These are phyloP conservation scores for Australoheros scitulus DNA, from an alignment of 2,113 vertebrate species.

Conservation along the genomic window DNA sequence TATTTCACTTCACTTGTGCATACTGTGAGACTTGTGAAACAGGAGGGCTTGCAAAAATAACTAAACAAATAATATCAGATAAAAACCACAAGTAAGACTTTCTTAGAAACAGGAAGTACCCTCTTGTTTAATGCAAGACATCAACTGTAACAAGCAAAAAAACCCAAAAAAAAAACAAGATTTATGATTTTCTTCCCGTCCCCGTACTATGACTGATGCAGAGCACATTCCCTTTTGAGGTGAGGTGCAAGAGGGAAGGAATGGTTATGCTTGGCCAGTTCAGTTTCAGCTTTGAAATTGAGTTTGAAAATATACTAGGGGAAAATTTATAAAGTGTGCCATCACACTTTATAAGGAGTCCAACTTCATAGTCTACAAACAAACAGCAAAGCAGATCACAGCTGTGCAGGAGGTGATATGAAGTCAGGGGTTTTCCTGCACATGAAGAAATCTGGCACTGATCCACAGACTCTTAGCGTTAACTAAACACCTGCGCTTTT, in stretches of 20 bases:
- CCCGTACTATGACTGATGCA: not conserved
- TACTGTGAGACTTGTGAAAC: not conserved
- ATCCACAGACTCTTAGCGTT: no score
- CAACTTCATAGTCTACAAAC: no score
- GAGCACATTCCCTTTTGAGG: not conserved
- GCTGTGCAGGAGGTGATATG: no score
- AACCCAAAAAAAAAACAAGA: not conserved
- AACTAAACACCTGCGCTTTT: no score
- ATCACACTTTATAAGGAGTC: no score
- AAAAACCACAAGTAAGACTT: not conserved
- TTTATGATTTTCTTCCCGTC: not conserved
- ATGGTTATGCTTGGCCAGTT: no score
- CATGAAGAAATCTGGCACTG: no score
- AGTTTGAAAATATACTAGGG: no score
- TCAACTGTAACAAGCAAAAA: not conserved
- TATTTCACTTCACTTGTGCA: not conserved
- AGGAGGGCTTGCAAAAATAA: not conserved
- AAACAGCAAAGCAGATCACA: no score
- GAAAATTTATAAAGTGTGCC: no score
- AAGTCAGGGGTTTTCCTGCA: no score
- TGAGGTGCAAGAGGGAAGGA: not conserved
- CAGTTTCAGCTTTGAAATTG: no score
- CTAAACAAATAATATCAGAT: not conserved
- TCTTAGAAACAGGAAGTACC: not conserved
- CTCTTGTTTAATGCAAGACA: not conserved